Conservation (phyloP, 2,888 invertebrate species). For the Drosophila pullipes region DNA sequence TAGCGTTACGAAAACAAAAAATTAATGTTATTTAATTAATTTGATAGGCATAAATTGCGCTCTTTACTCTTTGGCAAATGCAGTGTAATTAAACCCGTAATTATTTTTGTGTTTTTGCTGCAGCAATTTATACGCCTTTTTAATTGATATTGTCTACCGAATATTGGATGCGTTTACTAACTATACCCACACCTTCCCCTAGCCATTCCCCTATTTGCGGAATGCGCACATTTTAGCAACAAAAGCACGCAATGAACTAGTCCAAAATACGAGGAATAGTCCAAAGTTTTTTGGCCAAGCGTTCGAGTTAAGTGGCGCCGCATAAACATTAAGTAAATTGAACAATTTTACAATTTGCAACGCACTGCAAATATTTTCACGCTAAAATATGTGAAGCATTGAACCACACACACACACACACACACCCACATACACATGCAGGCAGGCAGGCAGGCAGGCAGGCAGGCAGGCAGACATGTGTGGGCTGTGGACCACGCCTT, state of each 20-base stretch:
- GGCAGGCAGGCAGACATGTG: neutral
- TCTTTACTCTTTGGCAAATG: constrained; percentile 23
- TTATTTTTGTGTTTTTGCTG: constrained; percentile 48
- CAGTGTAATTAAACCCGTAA: constrained; percentile 49
- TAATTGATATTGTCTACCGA: constrained; percentile 25
- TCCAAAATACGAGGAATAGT: constrained; percentile 27
- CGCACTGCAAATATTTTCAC: constrained; percentile 67
- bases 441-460: neutral
- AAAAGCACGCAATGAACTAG: constrained; percentile 45
- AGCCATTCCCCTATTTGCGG: constrained; percentile 14
- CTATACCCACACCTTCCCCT: neutral
- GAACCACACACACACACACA: constrained; percentile 5
- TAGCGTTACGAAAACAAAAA: constrained; percentile 50
- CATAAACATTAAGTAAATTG: constrained; percentile 58
- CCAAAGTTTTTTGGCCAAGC: constrained; percentile 19
- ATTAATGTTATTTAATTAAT: constrained; percentile 75
- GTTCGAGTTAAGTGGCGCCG: constrained; percentile 51
- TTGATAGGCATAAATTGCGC: constrained; percentile 62
- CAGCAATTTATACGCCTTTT: neutral
- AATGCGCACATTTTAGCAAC: constrained; percentile 42
- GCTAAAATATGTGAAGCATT: constrained; percentile 70
- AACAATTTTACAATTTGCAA: constrained; percentile 66
- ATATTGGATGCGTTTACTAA: constrained; percentile 32
- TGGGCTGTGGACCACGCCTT: constrained; percentile 27
- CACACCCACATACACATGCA: neutral